Percentiles rank a stretch among this genome's conserved stretches.
These are phyloP conservation scores for Cichladusa arquata DNA, from an alignment of 2,113 vertebrate species.

Conservation along the genomic window DNA sequence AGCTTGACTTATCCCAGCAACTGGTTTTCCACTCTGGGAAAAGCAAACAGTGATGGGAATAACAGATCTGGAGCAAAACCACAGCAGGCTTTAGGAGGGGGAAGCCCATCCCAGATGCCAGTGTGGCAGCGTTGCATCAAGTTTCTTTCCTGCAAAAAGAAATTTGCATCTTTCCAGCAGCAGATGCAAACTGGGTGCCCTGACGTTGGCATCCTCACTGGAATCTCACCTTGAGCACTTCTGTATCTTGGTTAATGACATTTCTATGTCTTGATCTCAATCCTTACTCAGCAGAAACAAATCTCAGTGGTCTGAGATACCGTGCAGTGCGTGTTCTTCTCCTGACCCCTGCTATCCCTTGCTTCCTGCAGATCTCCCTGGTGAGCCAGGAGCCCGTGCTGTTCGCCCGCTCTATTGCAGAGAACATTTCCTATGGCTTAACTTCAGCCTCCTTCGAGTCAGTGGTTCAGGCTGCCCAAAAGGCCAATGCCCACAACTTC, in stretches of 20 bases:
- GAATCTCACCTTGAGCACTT: neutral
- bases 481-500: slow-evolving; percentile 89
- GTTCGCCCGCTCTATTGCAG: slow-evolving; percentile 87
- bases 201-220: accelerated
- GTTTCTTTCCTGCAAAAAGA: neutral
- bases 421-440: slow-evolving; percentile 92
- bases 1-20: neutral
- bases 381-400: slow-evolving; percentile 94
- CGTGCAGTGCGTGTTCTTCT: accelerated
- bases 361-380: slow-evolving; percentile 81
- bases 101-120: neutral
- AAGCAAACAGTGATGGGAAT: neutral
- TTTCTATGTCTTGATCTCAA: accelerated
- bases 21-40: neutral
- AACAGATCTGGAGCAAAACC: neutral
- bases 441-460: slow-evolving; percentile 74
- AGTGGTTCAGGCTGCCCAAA: slow-evolving; percentile 82
- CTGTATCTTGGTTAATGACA: neutral
- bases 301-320: accelerated
- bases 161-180: neutral
- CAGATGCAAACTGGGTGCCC: neutral
- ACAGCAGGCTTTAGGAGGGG: neutral
- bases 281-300: neutral
- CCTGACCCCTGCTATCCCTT: neutral
- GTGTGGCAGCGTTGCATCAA: accelerated